Evolutionary conservation across 1,140 invertebrate genomes (phyloP), one percentile per base, ranked within the genome.

Genomic region (Drosophila arawakana): DNA sequence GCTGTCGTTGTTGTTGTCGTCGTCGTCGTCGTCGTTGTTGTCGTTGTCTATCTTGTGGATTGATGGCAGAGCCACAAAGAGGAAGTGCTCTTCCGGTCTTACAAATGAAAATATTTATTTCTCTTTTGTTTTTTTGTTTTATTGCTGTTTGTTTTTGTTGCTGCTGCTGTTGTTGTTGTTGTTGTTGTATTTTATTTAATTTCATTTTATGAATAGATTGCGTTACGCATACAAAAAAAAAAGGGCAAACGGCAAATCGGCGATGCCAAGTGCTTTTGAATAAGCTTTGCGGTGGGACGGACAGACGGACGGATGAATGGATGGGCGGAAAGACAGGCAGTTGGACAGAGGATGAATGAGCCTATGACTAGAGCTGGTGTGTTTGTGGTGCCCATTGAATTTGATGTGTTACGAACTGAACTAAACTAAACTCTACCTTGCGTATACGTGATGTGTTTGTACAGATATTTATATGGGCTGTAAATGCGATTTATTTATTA

Each of bases 141-240:
- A 4, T 74, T 18, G 37, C 35, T 47, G 54, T 21, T 21, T 21
- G 18, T 21, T 21, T 21, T 25, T 73, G 7, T 74, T 18, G 37
- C 35, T 47, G 54, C 8, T 52, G 18, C 15, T 44, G 18, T 67
- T 49, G 44, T 57, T 59, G 39, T 15, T 50, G 30, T 15, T 44
- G 7, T 60, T 43, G 70, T 46, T 73, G 6, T 52, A 83, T 89
- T 88, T 88, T 81, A 88, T 88, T 84, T 88, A 89, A 88, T 88
- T 84, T 88, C 68, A 89, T 88, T 88, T 88, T 88, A 88, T 89
- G 84, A 88, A 88, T 88, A 88, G 84, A 88, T 88, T 88, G 84
- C 84, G 85, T 89, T 88, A 88, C 84, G 84, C 84, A 88, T 89
- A 88, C 84, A 88, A 75, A 88, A 80, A 73, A 69, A 78, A 30